Base-by-base conservation (phyloP, 2,888 invertebrate species). In the Leucophenga montana region DNA sequence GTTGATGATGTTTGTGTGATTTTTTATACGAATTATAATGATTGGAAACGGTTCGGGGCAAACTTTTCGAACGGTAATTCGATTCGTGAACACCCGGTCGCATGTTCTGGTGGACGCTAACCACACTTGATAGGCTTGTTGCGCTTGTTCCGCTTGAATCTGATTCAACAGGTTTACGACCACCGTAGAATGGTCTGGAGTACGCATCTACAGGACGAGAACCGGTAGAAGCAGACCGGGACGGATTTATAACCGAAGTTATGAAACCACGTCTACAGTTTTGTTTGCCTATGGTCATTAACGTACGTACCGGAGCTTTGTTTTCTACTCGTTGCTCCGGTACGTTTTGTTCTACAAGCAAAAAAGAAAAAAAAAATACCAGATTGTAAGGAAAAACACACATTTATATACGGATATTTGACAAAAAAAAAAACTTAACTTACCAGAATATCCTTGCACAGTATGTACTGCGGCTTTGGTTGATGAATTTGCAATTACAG, bases 31-130 rank as follows among this genome's bases (percentile, higher is more conserved):
- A 1, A 44, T 71, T 5, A 22, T n/a, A n/a, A n/a, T n/a, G n/a
- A n/a, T n/a, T n/a, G n/a, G n/a, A 39, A 3, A 67, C 27, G 39
- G 22, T n/a, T 48, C 65, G 69, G 57, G 71, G 27, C 5, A 64
- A 46, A 33, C 68, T 11, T 2, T 54, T 46, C 20, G 68, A 48
- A 6, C 66, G 68, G 4, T 74, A 67, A 13, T 83, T 79, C 62
- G 74, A 13, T 20, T 81, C 82, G 56, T n/a, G n/a, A n/a, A n/a
- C n/a, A n/a, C n/a, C 73, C 31, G 48, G 9, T 20, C 5, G 9
- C 56, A 18, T 2, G 20, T 53, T 9, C 22, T n/a, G 20, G 22
- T 44, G 22, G 22, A 9, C 13, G 8, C 8, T 8, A 3, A 18
- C 39, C 46, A 27, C 18, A 22, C 1, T 22, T 1, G 22, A 39